These are phyloP conservation scores for Chymomyza amoena DNA, from an alignment of 2,888 invertebrate species.

Conservation along the genomic window DNA sequence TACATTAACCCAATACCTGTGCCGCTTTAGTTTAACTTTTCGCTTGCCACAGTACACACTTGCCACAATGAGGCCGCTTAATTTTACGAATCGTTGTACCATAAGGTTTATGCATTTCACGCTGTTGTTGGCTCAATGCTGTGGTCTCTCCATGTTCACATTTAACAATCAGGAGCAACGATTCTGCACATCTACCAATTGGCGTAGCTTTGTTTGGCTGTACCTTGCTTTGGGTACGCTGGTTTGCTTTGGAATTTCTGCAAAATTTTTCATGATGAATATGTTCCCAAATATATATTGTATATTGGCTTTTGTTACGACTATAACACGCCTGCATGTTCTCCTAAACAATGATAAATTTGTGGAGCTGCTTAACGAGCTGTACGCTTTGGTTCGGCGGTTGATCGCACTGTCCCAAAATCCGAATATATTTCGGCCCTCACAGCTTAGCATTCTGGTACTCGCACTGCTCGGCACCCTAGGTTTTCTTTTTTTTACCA, in stretches of 20 bases:
- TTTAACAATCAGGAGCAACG: conserved; percentile 5
- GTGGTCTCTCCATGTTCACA: conserved; percentile 17
- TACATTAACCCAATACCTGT: too few relatives aligned
- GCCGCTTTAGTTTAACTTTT: background rate
- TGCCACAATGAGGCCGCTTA: conserved; percentile 31
- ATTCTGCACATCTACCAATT: conserved; percentile 12
- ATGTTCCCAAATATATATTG: too few relatives aligned
- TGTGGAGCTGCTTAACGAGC: conserved; percentile 19
- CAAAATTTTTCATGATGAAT: too few relatives aligned
- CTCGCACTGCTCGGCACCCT: background rate
- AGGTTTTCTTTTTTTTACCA: too few relatives aligned
- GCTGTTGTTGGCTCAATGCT: conserved; percentile 24
- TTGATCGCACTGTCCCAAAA: conserved; percentile 31
- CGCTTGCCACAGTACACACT: background rate
- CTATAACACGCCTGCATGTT: conserved; percentile 7
- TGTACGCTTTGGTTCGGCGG: conserved; percentile 3
- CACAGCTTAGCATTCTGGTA: conserved; percentile 35
- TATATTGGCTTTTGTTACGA: background rate
- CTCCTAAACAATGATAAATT: conserved; percentile 4
- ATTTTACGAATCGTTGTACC: conserved; percentile 32
- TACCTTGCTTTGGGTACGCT: too few relatives aligned
- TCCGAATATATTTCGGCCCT: conserved; percentile 40
- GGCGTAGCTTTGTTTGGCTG: background rate
- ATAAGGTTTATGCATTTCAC: conserved; percentile 12
- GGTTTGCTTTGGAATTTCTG: too few relatives aligned